Base-by-base conservation (phyloP, 53 echinoderm and acorn worm genomes). In the Luidia sarsii region DNA sequence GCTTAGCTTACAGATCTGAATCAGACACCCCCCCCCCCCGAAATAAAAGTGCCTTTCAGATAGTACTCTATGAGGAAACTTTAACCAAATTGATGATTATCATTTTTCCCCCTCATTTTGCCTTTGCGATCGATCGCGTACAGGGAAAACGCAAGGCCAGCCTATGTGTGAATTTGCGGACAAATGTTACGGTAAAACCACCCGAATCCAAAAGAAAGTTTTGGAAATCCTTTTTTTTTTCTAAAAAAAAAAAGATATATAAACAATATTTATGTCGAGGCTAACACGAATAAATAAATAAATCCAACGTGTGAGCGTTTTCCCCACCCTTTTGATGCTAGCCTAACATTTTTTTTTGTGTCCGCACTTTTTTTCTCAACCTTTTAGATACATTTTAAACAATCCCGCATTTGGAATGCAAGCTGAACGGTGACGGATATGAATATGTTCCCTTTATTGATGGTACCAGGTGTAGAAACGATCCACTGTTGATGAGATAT, bases 141-240 rank as follows among this genome's bases (percentile, higher is more conserved):
- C 77, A 77, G 77, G 61, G 77, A 56, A 56, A 39, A 61, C 46
- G 31, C 77, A 32, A 35, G 60, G 10, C 77, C 77, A 29, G 77
- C 36, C 60, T 77, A 77, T 77, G 77, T 77, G 60, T 77, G 77
- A 77, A n/a, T 30, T 35, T 8, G 46, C 60, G 33, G 77, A 77
- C 41, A 38, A 37, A 60, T 31, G 31, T 77, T 27, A 60, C 45
- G 77, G 77, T 77, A 77, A 67, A 59, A 60, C 52, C 36, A 38
- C 52, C 55, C 41, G 37, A 38, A 34, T 16, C 39, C 25, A 31
- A 27, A 56, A 56, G 36, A 21, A 14, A 20, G 37, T 50, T 50
- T 71, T n/a, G 13, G n/a, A n/a, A n/a, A n/a, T n/a, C n/a, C n/a
- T n/a, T n/a, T n/a, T n/a, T n/a, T n/a, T n/a, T n/a, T n/a, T n/a